phyloP scores from a whole-genome alignment of 1,140 invertebrate genomes.

The Ceratoteleas bidentatus region DNA sequence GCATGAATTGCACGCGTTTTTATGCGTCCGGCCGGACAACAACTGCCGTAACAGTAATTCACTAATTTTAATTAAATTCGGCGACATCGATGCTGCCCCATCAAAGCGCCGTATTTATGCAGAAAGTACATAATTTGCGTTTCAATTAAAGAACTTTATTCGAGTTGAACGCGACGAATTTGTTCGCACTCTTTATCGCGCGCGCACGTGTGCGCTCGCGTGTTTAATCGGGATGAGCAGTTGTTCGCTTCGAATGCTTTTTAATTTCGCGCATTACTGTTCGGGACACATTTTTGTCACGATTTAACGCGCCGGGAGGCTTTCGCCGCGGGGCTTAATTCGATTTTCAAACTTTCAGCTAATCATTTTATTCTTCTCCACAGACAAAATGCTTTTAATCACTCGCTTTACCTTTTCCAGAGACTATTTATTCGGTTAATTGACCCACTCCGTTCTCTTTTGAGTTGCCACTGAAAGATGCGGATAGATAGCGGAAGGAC shows the following conservation, averaged over 20 bases:
- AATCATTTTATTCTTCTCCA: neutral
- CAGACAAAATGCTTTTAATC: neutral
- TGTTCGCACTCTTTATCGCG: slow-evolving; percentile 14
- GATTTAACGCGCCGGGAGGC: slow-evolving; percentile 1
- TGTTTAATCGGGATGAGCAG: slow-evolving; percentile 23
- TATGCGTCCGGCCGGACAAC: slow-evolving; percentile 1
- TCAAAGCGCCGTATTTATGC: slow-evolving; percentile 17
- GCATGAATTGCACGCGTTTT: neutral
- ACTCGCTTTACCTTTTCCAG: neutral
- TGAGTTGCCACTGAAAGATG: too few relatives aligned
- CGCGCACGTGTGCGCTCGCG: slow-evolving; percentile 14
- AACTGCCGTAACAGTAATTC: slow-evolving; percentile 26
- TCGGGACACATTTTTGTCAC: slow-evolving; percentile 14
- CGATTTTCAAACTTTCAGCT: neutral
- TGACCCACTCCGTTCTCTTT: too few relatives aligned
- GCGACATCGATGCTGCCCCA: slow-evolving; percentile 3
- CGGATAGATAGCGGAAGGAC: too few relatives aligned
- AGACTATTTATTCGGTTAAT: too few relatives aligned
- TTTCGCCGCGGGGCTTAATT: neutral
- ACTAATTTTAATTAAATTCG: slow-evolving; percentile 32
- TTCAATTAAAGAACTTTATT: slow-evolving; percentile 35
- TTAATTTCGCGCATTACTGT: slow-evolving; percentile 31
- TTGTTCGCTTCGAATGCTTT: slow-evolving; percentile 28
- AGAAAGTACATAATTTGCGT: slow-evolving; percentile 31
- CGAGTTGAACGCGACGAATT: slow-evolving; percentile 9